Evolutionary conservation across 2,888 invertebrate species (phyloP).

Genomic region (Itoplectis maculator): DNA sequence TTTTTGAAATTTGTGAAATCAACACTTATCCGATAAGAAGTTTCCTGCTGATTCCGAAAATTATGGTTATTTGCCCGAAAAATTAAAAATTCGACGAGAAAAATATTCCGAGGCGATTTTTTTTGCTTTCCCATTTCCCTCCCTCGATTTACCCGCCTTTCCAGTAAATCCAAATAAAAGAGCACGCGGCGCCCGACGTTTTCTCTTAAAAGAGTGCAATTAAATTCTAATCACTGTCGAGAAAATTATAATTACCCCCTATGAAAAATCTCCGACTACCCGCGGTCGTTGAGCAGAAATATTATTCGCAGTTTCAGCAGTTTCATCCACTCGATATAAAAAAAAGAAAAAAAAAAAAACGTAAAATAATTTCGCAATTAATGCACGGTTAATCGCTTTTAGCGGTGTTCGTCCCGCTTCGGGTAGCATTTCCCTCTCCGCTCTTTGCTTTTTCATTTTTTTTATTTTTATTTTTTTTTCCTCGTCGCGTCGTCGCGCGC

Average conservation of each 20-base stretch:
- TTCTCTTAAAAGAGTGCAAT: constrained; percentile 7
- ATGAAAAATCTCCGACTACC: constrained; percentile 18
- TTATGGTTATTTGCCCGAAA: too few species aligned
- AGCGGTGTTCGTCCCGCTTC: constrained; percentile 33
- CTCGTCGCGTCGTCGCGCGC: constrained; percentile 35
- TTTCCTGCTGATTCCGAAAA: too few species aligned
- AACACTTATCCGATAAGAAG: too few species aligned
- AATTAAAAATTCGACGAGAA: too few species aligned
- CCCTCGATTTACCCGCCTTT: background rate
- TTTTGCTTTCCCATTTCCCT: background rate
- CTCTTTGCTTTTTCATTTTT: too few species aligned
- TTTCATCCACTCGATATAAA: constrained; percentile 35
- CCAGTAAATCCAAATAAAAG: background rate
- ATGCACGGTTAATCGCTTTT: constrained; percentile 64
- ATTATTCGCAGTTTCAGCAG: constrained; percentile 18
- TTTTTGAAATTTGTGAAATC: too few species aligned
- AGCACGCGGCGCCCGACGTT: background rate
- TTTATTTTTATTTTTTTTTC: constrained; percentile 22
- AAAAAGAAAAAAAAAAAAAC: constrained; percentile 39
- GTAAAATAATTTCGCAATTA: constrained; percentile 51
- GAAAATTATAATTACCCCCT: constrained; percentile 42
- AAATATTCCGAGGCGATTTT: background rate
- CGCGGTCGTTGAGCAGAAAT: constrained; percentile 14
- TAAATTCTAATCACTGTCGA: constrained; percentile 32
- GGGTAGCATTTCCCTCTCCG: background rate